Conservation (phyloP, 1,140 invertebrate genomes). For the Galleria mellonella region DNA sequence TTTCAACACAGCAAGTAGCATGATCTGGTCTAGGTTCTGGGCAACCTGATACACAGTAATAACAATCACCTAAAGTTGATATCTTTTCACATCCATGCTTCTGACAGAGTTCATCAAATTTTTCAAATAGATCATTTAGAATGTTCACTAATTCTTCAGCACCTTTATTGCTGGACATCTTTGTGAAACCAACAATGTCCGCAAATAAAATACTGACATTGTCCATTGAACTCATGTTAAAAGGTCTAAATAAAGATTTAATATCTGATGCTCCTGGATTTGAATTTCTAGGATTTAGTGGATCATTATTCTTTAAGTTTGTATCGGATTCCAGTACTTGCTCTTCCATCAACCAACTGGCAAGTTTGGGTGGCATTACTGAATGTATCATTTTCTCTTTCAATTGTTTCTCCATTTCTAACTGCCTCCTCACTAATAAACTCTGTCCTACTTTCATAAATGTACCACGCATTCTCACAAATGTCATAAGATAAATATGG, state of each 20-base stretch:
- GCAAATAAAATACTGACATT: conserved; percentile 98
- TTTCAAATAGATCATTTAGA: conserved; percentile 96
- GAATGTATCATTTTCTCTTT: conserved; percentile 99
- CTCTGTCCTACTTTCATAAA: conserved; percentile 98
- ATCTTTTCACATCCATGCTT: conserved; percentile 94
- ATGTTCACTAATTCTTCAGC: conserved; percentile 91
- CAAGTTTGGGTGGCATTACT: conserved; percentile 95
- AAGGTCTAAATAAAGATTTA: conserved; percentile 90
- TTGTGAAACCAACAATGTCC: conserved; percentile 98
- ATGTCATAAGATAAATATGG: conserved; percentile 94
- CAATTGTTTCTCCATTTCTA: conserved; percentile 94
- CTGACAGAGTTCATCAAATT: conserved; percentile 92
- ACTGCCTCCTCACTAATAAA: conserved; percentile 83
- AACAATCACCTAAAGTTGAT: conserved; percentile 95
- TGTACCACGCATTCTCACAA: conserved; percentile 93
- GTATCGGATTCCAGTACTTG: conserved; percentile 74
- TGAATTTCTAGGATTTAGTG: conserved; percentile 65
- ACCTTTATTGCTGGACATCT: conserved; percentile 97
- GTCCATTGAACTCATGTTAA: conserved; percentile 97
- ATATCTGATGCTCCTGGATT: conserved; percentile 80
- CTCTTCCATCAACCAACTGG: conserved; percentile 88
- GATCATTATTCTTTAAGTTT: conserved; percentile 56
- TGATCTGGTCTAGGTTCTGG: conserved; percentile 91
- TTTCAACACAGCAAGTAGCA: conserved; percentile 91
- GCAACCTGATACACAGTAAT: conserved; percentile 95